A percentile compares a stretch with the other conserved stretches of the same genome.
phyloP scores from a whole-genome alignment of 1,140 invertebrate genomes.

The Centruroides vittatus region DNA sequence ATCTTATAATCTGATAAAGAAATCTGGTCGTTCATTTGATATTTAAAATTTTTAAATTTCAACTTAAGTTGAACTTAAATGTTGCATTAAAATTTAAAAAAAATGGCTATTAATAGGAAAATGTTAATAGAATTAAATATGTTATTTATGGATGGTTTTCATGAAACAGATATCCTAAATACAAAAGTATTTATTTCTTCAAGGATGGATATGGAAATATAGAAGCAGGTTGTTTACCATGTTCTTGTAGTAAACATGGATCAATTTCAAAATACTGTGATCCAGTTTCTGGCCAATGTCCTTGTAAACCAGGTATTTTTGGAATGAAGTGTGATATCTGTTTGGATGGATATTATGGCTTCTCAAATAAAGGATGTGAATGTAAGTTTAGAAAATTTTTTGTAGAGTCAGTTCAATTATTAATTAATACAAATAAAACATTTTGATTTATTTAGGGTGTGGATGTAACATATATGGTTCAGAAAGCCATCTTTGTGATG shows the following conservation, averaged over 20 bases:
- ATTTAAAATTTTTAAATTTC: no score
- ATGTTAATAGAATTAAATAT: no score
- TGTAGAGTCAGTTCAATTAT: no score
- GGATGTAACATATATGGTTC: constrained; percentile 60
- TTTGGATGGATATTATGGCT: constrained; percentile 65
- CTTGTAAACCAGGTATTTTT: constrained; percentile 39
- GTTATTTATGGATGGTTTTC: no score
- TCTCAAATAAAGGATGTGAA: constrained; percentile 48
- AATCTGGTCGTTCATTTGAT: no score
- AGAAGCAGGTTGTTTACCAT: constrained; percentile 32
- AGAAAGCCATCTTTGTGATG: constrained; percentile 46
- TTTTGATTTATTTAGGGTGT: constrained; percentile 41
- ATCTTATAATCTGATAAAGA: no score
- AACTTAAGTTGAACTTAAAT: no score
- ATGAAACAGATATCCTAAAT: no score
- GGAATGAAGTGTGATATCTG: constrained; percentile 49
- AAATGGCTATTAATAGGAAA: no score
- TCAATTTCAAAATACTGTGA: constrained; percentile 35
- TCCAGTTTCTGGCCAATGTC: constrained; percentile 39
- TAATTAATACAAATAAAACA: no score
- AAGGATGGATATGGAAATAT: constrained; percentile 39
- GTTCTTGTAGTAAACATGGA: constrained; percentile 28
- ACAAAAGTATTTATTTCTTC: no score
- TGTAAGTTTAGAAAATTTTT: constrained; percentile 19
- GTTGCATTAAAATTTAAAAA: no score